A percentile compares a stretch with the other conserved stretches of the same genome.
phyloP scores from a whole-genome alignment of 2,113 vertebrate species.

The Proterorhinus semilunaris region DNA sequence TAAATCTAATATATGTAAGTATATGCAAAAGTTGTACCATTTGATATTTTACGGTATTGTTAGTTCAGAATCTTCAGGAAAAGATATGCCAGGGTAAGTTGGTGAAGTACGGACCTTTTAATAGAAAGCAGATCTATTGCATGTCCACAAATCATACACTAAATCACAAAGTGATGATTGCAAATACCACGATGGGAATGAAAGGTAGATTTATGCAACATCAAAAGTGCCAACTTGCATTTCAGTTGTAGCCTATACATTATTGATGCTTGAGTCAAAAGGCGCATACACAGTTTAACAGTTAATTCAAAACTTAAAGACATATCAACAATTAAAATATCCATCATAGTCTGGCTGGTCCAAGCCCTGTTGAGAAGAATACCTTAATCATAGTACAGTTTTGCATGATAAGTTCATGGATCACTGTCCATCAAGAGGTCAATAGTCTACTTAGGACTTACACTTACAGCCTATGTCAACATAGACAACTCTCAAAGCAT shows the following conservation, averaged over 20 bases:
- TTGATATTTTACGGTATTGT: too few species aligned
- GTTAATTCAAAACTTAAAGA: slow-evolving; percentile 66
- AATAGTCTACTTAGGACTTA: slow-evolving; percentile 33
- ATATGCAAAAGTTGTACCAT: too few species aligned
- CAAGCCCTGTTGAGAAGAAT: slow-evolving; percentile 57
- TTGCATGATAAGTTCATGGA: slow-evolving; percentile 49
- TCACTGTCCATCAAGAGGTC: slow-evolving; percentile 43
- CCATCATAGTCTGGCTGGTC: slow-evolving; percentile 56
- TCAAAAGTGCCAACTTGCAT: slow-evolving; percentile 73
- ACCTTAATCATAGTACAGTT: slow-evolving; percentile 46
- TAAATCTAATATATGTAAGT: too few species aligned
- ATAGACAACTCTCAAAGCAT: slow-evolving; percentile 63
- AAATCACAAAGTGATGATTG: slow-evolving; percentile 66
- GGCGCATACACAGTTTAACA: slow-evolving; percentile 67
- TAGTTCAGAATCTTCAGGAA: slow-evolving; percentile 6
- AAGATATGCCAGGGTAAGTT: slow-evolving; percentile 12
- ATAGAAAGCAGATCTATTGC: slow-evolving; percentile 81
- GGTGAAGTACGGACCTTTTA: slow-evolving; percentile 78
- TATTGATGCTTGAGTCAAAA: slow-evolving; percentile 71
- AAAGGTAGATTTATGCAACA: slow-evolving; percentile 68
- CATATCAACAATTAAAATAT: slow-evolving; percentile 60
- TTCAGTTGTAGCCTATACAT: slow-evolving; percentile 61
- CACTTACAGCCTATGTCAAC: slow-evolving; percentile 50
- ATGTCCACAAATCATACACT: slow-evolving; percentile 74
- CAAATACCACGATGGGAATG: slow-evolving; percentile 68